Conservation (phyloP, 1,140 invertebrate genomes). For the Battus philenor region DNA sequence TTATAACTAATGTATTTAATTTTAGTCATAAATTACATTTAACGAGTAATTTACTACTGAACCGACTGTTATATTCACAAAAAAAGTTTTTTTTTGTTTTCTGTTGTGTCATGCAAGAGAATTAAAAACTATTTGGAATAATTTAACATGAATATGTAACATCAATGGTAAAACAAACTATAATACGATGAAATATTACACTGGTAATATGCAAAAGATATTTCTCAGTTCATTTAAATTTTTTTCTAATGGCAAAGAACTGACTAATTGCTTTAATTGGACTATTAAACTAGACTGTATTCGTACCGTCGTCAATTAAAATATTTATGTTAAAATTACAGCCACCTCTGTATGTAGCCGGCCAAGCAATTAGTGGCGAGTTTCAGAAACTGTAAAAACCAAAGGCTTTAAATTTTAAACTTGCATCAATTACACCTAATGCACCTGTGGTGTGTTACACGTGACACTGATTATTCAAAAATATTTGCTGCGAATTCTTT, state of each 20-base stretch:
- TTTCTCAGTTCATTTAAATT: background rate
- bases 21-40: too few relatives aligned
- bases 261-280: constrained; percentile 10
- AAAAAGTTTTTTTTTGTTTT: background rate
- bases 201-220: too few relatives aligned
- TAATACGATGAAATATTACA: too few relatives aligned
- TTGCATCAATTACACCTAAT: background rate
- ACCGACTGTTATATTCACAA: background rate
- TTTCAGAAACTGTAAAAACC: constrained; percentile 1
- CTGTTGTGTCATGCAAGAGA: background rate
- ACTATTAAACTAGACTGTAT: constrained; percentile 2
- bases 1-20: too few relatives aligned
- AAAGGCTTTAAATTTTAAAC: background rate
- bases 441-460: background rate
- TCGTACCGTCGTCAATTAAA: constrained; percentile 5
- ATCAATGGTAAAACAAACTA: too few relatives aligned
- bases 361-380: constrained; percentile 1
- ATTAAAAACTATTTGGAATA: too few relatives aligned
- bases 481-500: too few relatives aligned
- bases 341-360: background rate
- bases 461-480: background rate
- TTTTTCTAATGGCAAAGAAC: background rate
- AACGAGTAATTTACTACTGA: too few relatives aligned
- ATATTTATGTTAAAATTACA: constrained; percentile 10
- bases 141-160: too few relatives aligned